Evolutionary conservation across 2,888 invertebrate species (phyloP).

Genomic region (Apocheima hispidaria): DNA sequence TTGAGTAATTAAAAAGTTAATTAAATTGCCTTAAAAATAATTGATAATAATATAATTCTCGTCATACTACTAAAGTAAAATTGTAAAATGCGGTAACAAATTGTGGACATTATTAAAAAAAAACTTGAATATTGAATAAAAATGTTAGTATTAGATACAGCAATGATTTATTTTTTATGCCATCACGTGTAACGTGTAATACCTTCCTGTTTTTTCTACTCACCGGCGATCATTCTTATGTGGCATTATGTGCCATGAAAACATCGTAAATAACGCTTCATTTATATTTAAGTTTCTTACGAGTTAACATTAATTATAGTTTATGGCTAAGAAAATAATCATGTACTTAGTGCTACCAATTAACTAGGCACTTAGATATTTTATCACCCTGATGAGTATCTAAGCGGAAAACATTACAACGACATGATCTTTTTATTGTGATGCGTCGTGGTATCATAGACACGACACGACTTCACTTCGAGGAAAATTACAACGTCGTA

Average conservation of each 20-base stretch:
- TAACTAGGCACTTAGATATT: conserved; percentile 7
- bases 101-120: too few species aligned
- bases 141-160: too few species aligned
- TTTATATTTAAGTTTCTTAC: conserved; percentile 12
- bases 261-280: conserved; percentile 11
- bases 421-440: not conserved
- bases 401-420: not conserved
- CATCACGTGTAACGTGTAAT: not conserved
- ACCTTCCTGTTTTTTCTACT: not conserved
- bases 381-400: conserved; percentile 5
- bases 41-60: too few species aligned
- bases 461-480: not conserved
- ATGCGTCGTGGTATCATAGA: not conserved
- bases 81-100: too few species aligned
- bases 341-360: conserved; percentile 9
- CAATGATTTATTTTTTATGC: too few species aligned
- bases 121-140: too few species aligned
- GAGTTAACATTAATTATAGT: conserved; percentile 12
- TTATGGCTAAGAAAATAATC: conserved; percentile 18
- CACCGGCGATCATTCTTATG: not conserved
- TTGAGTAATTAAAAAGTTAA: too few species aligned
- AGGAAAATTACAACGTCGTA: not conserved
- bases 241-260: conserved; percentile 6
- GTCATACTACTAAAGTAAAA: too few species aligned
- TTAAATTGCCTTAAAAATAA: too few species aligned